Evolutionary conservation across 2,797 vertebrate species (phyloP), one percentile per base, ranked within the genome.

Genomic region (Crax fasciolata): DNA sequence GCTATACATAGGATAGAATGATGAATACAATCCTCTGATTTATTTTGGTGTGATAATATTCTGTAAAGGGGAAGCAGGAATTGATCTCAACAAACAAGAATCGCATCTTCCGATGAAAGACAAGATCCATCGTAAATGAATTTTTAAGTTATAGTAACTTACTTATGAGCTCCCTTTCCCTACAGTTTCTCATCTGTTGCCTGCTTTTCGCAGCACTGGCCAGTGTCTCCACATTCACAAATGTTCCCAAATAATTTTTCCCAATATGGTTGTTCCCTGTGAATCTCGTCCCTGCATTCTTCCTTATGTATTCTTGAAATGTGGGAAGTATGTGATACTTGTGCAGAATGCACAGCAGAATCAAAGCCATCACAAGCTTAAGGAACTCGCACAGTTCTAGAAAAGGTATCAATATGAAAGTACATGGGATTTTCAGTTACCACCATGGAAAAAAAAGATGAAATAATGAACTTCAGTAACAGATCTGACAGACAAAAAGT

Each of bases 391-490:
- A 19, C 15, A 57, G 21, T 65, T 66, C 58, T 0, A 2, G 41
- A 75, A 43, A 85, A 25, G 30, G 4, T 58, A 80, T 54, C 39
- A 61, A 6, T 38, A 70, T 14, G 43, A 74, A 86, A 86, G 66
- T 8, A 38, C 8, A 68, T n/a, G 25, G 35, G 15, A 78, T 89
- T 79, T 88, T 59, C 58, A 72, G 28, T 35, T 51, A 24, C 10
- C 20, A 89, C 28, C 35, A 35, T 76, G 18, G 20, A 32, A n/a
- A 86, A 82, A 67, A 87, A 16, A 74, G 19, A 80, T 15, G 15
- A 65, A 91, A 88, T 72, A 78, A 81, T 39, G 30, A 41, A 63
- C 89, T 92, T 92, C 76, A 44, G 23, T 92, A 48, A 85, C 24
- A 71, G 83, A 63, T 44, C 17, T 46, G 41, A 91, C 59, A 38